Percentiles rank a stretch among this genome's conserved stretches.
Conservation (phyloP, 2,797 vertebrate species). For the Cheracebus regulus region DNA sequence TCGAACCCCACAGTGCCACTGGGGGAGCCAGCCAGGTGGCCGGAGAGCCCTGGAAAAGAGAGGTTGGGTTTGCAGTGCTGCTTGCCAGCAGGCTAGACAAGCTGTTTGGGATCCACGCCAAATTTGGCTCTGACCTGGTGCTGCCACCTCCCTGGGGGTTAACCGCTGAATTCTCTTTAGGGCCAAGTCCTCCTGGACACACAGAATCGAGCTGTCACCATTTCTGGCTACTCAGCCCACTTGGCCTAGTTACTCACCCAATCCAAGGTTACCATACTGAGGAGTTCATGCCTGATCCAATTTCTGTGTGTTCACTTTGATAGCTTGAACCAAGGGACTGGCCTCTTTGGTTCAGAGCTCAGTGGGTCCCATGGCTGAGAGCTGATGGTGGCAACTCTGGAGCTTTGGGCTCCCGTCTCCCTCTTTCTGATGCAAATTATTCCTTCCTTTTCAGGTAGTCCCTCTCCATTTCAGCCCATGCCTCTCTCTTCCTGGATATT, state of each 20-base stretch:
- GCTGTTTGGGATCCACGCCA: not conserved
- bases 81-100: not conserved
- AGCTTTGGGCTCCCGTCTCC: not conserved
- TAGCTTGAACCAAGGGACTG: not conserved
- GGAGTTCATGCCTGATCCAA: not conserved
- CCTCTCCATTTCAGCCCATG: not conserved
- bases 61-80: not conserved
- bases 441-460: not conserved
- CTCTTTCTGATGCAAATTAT: not conserved
- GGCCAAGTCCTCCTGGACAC: not conserved
- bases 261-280: not conserved
- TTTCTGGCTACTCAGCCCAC: not conserved
- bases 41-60: slow-evolving; percentile 92
- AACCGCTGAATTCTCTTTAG: not conserved
- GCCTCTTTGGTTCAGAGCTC: not conserved
- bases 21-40: slow-evolving; percentile 97
- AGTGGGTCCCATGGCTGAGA: not conserved
- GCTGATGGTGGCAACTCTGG: not conserved
- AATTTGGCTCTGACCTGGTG: not conserved
- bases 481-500: not conserved
- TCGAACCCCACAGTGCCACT: slow-evolving; percentile 98
- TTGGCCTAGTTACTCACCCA: not conserved
- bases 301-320: not conserved
- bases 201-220: not conserved
- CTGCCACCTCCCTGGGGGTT: not conserved